Base-by-base conservation (phyloP, 2,888 invertebrate species). In the Spodoptera picta region DNA sequence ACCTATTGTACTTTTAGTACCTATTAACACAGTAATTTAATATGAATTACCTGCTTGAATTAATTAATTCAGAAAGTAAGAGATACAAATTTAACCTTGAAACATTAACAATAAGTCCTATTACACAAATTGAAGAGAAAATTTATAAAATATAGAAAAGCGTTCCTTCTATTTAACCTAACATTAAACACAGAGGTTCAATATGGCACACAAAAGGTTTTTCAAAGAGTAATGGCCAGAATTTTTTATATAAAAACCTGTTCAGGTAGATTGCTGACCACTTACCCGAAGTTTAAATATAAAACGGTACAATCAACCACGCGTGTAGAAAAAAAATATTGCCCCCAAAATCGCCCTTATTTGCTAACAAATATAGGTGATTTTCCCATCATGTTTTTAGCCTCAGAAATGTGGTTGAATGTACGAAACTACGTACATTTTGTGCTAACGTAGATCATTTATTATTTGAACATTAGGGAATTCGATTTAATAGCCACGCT, bases 381-480 rank as follows among this genome's bases (percentile, higher is more conserved):
- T 36, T 36, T 36, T 36, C 36, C 36, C 36, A 36, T 36, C 36
- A 36, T 36, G 36, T 36, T 36, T 36, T 7, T 36, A 36, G 36
- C 36, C 36, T 7, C 36, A 36, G 36, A 36, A 9, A 36, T 36
- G 36, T 9, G 36, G 36, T 36, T 36, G 2, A 67, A 45, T 42
- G 24, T 54, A 51, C 41, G 31, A 19, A 31, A 51, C 46, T 31
- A 50, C 44, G 14, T 45, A 51, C 51, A 59, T 62, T 52, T 46
- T 46, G 43, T 36, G 59, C 41, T 31, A 6, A 27, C 44, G 23
- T 49, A 41, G 43, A 46, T 51, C 44, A 58, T 75, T 60, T 64
- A 66, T 75, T 75, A 77, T 77, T 77, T 61, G 50, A 57, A 57
- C 45, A 69, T 75, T 60, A 64, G 43, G 31, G 43, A 50, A 27